Evolutionary conservation across 2,113 vertebrate species (phyloP).

Genomic region (Micromys minutus): DNA sequence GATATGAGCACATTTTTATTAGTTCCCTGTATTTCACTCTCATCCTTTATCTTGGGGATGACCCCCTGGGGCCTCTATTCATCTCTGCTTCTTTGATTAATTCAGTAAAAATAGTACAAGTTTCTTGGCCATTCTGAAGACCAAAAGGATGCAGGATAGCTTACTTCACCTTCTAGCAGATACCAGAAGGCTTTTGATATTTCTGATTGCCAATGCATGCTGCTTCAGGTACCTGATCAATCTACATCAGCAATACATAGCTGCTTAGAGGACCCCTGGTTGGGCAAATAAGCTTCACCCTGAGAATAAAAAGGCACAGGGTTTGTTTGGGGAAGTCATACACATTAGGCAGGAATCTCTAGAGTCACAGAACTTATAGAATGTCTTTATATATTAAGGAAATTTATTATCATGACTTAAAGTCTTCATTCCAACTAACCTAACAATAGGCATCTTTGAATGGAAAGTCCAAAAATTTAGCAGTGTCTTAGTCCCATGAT

Average conservation of each 20-base stretch:
- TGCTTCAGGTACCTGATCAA: too few species aligned
- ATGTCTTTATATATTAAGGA: too few species aligned
- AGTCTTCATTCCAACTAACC: too few species aligned
- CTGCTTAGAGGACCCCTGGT: background rate
- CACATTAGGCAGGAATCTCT: too few species aligned
- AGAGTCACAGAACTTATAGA: too few species aligned
- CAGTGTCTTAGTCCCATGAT: too few species aligned
- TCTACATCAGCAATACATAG: background rate
- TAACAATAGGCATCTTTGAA: too few species aligned
- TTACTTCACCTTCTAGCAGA: background rate
- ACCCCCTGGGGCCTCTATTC: background rate
- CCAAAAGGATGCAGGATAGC: background rate
- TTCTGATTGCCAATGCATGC: background rate
- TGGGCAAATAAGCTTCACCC: background rate
- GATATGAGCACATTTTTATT: too few species aligned
- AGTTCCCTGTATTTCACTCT: background rate
- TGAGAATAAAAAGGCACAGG: background rate
- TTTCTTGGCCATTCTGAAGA: background rate
- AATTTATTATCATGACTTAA: too few species aligned
- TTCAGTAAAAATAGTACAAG: background rate
- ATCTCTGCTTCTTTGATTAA: background rate
- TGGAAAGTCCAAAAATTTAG: too few species aligned
- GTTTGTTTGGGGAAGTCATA: background rate
- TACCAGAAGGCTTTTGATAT: background rate
- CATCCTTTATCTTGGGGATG: background rate